These are phyloP conservation scores for Microctenopoma steveboyesi DNA, from an alignment of 2,797 vertebrate genomes.

Conservation along the genomic window DNA sequence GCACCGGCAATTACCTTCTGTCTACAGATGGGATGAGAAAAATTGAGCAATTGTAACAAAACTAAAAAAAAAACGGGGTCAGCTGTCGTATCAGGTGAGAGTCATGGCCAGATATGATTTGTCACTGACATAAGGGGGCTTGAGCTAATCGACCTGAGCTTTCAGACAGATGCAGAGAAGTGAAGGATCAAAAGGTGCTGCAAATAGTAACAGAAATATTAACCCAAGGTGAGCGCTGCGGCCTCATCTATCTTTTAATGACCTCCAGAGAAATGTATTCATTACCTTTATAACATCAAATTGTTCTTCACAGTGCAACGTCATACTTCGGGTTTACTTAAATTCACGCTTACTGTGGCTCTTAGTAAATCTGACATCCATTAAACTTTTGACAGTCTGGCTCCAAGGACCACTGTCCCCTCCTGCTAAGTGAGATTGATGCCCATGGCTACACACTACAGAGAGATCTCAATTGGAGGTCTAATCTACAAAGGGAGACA, in stretches of 20 bases:
- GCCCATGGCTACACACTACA: conserved; percentile 67
- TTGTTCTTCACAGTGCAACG: conserved; percentile 46
- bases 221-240: conserved; percentile 60
- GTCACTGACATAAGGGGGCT: conserved; percentile 71
- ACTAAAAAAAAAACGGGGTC: conserved; percentile 65
- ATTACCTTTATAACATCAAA: conserved; percentile 67
- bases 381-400: conserved; percentile 77
- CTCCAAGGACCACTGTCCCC: conserved; percentile 72
- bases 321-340: conserved; percentile 53
- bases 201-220: conserved; percentile 71
- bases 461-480: conserved; percentile 72
- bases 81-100: conserved; percentile 65
- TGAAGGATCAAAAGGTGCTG: conserved; percentile 59
- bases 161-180: conserved; percentile 40
- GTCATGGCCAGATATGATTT: conserved; percentile 63
- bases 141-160: conserved; percentile 68
- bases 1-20: conserved; percentile 56
- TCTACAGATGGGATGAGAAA: conserved; percentile 59
- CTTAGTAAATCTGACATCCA: conserved; percentile 77
- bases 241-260: conserved; percentile 51
- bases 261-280: conserved; percentile 61
- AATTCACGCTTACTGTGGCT: conserved; percentile 65
- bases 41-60: conserved; percentile 71
- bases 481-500: conserved; percentile 75
- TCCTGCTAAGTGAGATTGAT: conserved; percentile 80